These are phyloP conservation scores for Brassicogethes aeneus DNA, from an alignment of 2,888 invertebrate genomes.

Conservation along the genomic window DNA sequence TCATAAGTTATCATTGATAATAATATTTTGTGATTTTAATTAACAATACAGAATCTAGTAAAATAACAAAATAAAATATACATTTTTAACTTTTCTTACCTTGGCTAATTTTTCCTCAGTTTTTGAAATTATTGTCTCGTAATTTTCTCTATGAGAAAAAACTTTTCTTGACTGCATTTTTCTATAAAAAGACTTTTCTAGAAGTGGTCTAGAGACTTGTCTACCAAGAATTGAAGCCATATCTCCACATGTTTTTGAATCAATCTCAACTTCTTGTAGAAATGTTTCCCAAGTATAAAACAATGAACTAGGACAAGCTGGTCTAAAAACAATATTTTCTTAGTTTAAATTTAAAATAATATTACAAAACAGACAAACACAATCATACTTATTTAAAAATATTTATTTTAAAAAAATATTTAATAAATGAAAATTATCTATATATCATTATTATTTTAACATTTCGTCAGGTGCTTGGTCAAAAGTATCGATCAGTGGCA, in stretches of 20 bases:
- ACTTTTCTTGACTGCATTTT: constrained; percentile 88
- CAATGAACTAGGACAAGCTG: constrained; percentile 69
- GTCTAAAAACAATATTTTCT: constrained; percentile 46
- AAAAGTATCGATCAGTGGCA: too few relatives aligned
- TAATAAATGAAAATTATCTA: too few relatives aligned
- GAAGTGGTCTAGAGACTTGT: constrained; percentile 70
- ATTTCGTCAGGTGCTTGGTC: too few relatives aligned
- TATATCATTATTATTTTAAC: too few relatives aligned
- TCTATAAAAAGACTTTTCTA: constrained; percentile 81
- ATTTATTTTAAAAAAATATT: too few relatives aligned
- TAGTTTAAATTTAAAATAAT: background rate
- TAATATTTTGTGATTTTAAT: too few relatives aligned
- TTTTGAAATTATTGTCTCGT: constrained; percentile 79
- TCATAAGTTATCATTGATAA: constrained; percentile 5
- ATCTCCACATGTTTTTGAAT: constrained; percentile 77
- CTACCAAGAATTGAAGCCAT: constrained; percentile 71
- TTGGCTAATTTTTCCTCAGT: constrained; percentile 70
- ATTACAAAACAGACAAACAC: background rate
- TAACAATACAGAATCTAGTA: too few relatives aligned
- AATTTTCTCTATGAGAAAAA: constrained; percentile 82
- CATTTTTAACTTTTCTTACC: too few relatives aligned
- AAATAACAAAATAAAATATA: background rate
- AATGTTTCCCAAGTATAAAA: constrained; percentile 88
- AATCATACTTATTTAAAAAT: too few relatives aligned
- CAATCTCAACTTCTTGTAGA: constrained; percentile 84